Evolutionary conservation across 2,113 vertebrate genomes (phyloP).

Genomic region (Neoarius graeffei): DNA sequence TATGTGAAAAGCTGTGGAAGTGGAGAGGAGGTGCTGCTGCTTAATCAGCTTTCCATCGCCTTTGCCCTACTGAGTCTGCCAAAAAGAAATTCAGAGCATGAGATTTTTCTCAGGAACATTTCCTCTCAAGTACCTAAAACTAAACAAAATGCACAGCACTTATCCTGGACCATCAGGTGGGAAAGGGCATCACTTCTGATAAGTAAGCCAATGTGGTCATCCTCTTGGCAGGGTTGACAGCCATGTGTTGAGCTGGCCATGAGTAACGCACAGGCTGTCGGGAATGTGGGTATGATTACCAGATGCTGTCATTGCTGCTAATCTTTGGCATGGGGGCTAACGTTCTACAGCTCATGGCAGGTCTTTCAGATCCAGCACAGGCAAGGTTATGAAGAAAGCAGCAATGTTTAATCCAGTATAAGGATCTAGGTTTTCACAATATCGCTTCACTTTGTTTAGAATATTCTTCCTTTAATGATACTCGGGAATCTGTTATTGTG

Average conservation of each 20-base stretch:
- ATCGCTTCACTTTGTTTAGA: background rate
- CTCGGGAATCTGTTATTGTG: background rate
- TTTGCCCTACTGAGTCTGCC: constrained; percentile 19
- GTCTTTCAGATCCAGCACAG: constrained; percentile 8
- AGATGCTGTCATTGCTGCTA: constrained; percentile 16
- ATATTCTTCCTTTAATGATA: background rate
- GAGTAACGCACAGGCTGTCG: constrained; percentile 20
- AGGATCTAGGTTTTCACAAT: background rate
- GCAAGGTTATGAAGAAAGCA: background rate
- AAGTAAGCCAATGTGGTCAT: constrained; percentile 10
- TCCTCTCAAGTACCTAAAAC: background rate
- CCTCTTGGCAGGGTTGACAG: background rate
- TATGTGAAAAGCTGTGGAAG: background rate
- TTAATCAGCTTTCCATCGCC: constrained; percentile 45
- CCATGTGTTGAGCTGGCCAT: constrained; percentile 34
- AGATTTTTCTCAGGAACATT: background rate
- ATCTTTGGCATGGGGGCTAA: constrained; percentile 38
- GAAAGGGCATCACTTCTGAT: background rate
- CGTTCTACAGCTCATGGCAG: background rate
- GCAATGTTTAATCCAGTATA: background rate
- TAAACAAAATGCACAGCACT: background rate
- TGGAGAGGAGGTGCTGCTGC: background rate
- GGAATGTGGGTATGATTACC: constrained; percentile 27
- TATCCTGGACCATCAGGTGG: background rate
- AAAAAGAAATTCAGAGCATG: constrained; percentile 15